A percentile compares a stretch with the other conserved stretches of the same genome.
These are phyloP conservation scores for Proterorhinus semilunaris DNA, from an alignment of 2,113 vertebrate genomes.

Conservation along the genomic window DNA sequence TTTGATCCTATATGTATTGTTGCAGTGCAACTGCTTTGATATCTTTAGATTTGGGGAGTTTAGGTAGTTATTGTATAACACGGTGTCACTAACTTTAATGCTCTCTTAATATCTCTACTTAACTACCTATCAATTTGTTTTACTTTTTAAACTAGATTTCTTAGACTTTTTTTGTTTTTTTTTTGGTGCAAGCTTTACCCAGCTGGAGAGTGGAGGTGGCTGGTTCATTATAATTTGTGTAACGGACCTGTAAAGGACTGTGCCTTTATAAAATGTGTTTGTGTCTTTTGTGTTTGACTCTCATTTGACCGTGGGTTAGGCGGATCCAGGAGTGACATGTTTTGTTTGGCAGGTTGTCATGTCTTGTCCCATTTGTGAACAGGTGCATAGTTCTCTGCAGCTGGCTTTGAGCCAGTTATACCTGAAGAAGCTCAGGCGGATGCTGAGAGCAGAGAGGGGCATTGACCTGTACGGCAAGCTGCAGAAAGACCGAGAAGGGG, in stretches of 20 bases:
- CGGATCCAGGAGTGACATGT: slow-evolving; percentile 31
- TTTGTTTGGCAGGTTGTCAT: slow-evolving; percentile 62
- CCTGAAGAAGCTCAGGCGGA: slow-evolving; percentile 54
- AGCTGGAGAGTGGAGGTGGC: slow-evolving; percentile 39
- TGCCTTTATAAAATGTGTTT: slow-evolving; percentile 14
- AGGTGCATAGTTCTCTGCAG: slow-evolving; percentile 76
- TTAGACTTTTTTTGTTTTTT: slow-evolving; percentile 38
- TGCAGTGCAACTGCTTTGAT: slow-evolving; percentile 24
- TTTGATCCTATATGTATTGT: slow-evolving; percentile 18
- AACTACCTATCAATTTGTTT: slow-evolving; percentile 29
- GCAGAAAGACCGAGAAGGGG: slow-evolving; percentile 56
- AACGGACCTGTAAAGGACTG: slow-evolving; percentile 47
- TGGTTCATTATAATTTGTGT: slow-evolving; percentile 28
- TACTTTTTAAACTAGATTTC: slow-evolving; percentile 22
- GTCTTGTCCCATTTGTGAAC: slow-evolving; percentile 54
- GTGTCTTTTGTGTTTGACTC: slow-evolving; percentile 6
- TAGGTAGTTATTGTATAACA: slow-evolving; percentile 77
- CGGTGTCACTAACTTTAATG: slow-evolving; percentile 16
- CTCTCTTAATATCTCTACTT: slow-evolving; percentile 31
- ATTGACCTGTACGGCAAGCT: slow-evolving; percentile 54
- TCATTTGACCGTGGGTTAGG: slow-evolving; percentile 26
- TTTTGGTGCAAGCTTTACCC: slow-evolving; percentile 42
- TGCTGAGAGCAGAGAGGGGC: slow-evolving; percentile 41
- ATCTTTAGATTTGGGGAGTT: slow-evolving; percentile 56
- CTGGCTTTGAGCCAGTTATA: slow-evolving; percentile 69